phyloP scores from a whole-genome alignment of 2,888 invertebrate genomes.

The Apamea crenata region DNA sequence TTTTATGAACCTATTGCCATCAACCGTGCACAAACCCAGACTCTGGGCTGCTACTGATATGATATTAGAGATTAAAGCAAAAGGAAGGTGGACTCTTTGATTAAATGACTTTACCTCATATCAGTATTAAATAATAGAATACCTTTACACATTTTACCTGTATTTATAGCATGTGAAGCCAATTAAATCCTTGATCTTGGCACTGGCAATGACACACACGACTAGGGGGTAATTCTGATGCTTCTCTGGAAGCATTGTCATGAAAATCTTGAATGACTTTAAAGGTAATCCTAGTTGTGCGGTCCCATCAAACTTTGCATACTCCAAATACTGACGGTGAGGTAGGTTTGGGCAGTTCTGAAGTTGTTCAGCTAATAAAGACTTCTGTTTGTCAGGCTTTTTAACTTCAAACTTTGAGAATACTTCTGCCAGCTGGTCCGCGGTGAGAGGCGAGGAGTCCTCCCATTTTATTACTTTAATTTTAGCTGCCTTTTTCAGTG shows the following conservation, averaged over 20 bases:
- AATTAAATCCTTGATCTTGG: constrained; percentile 97
- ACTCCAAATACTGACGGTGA: constrained; percentile 96
- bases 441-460: constrained; percentile 87
- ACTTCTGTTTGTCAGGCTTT: constrained; percentile 84
- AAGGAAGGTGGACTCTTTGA: constrained; percentile 21
- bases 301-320: constrained; percentile 97
- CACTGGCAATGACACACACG: constrained; percentile 94
- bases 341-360: constrained; percentile 94
- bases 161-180: constrained; percentile 97
- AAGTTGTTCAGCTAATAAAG: constrained; percentile 94
- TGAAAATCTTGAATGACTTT: constrained; percentile 96
- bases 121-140: background rate
- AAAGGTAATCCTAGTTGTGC: constrained; percentile 94
- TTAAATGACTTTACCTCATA: background rate
- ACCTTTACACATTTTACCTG: constrained; percentile 82
- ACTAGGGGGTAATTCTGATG: constrained; percentile 96
- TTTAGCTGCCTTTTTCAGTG: constrained; percentile 94
- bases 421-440: constrained; percentile 91
- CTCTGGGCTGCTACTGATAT: background rate
- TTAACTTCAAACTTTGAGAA: constrained; percentile 88
- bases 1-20: background rate
- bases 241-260: constrained; percentile 96
- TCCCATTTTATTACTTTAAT: constrained; percentile 94
- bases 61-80: background rate
- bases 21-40: background rate